phyloP scores from a whole-genome alignment of 2,888 invertebrate genomes.

The Stenodema calcarata region DNA sequence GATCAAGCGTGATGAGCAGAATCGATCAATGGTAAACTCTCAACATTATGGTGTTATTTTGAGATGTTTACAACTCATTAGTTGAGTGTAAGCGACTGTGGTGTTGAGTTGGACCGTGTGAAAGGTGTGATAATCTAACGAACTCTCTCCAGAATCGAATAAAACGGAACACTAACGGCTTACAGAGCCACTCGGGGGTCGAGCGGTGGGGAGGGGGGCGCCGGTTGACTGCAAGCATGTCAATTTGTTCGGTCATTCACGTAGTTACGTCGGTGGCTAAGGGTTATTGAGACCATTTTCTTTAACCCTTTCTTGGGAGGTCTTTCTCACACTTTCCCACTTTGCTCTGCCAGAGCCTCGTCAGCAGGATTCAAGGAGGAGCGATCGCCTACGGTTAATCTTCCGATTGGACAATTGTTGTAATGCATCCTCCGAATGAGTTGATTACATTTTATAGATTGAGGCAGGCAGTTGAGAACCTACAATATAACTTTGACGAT shows the following conservation, averaged over 20 bases:
- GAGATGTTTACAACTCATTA: background rate
- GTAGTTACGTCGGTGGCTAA: slow-evolving; percentile 23
- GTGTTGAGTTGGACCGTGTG: background rate
- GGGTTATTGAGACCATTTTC: slow-evolving; percentile 26
- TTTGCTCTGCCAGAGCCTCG: background rate
- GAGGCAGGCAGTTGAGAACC: no score
- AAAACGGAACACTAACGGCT: slow-evolving; percentile 18
- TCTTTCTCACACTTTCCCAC: background rate
- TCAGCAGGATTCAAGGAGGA: background rate
- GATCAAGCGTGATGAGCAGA: no score
- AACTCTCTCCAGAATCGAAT: background rate
- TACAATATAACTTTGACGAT: no score
- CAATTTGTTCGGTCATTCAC: slow-evolving; percentile 27
- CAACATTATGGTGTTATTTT: background rate
- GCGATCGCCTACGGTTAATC: background rate
- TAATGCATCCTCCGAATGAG: no score
- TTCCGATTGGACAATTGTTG: no score
- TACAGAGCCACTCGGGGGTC: background rate
- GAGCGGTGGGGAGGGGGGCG: no score
- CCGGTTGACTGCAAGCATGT: slow-evolving; percentile 23
- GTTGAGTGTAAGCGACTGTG: no score
- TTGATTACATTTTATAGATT: no score
- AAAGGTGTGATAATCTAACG: background rate
- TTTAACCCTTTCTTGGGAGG: slow-evolving; percentile 4
- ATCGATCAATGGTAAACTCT: no score